Percentiles rank a stretch among this genome's conserved stretches.
Evolutionary conservation across 2,797 vertebrate genomes (phyloP).

Genomic region (Remorina albescens): DNA sequence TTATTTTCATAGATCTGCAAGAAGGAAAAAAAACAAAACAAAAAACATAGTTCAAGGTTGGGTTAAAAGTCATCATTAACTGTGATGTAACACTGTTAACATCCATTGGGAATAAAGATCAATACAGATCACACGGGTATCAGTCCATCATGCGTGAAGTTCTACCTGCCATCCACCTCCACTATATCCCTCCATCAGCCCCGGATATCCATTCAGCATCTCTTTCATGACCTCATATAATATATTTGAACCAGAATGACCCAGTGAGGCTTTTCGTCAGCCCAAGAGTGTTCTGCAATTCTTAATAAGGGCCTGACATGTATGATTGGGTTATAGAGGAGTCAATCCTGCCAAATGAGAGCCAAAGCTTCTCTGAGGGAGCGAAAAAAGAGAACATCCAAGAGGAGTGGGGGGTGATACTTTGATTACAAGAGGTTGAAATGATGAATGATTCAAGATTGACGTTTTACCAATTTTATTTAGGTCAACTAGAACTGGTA

Average conservation of each 20-base stretch:
- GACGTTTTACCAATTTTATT: not conserved
- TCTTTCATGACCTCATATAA: constrained; percentile 38
- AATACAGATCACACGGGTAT: constrained; percentile 37
- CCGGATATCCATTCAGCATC: constrained; percentile 34
- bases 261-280: constrained; percentile 8
- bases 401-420: not conserved
- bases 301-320: constrained; percentile 13
- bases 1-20: constrained; percentile 25
- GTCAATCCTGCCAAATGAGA: constrained; percentile 3
- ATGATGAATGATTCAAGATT: not conserved
- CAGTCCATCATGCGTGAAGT: constrained; percentile 24
- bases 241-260: constrained; percentile 36
- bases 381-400: not conserved
- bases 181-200: constrained; percentile 19
- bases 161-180: constrained; percentile 7
- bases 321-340: constrained; percentile 19
- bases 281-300: constrained; percentile 5
- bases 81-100: constrained; percentile 16
- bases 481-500: not conserved
- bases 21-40: not conserved
- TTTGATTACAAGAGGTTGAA: constrained; percentile 4
- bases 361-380: not conserved
- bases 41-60: not conserved
- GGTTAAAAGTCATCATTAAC: constrained; percentile 6
- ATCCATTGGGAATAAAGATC: constrained; percentile 30